phyloP scores from a whole-genome alignment of 2,797 vertebrate genomes.

The Pseudochirops corinnae region DNA sequence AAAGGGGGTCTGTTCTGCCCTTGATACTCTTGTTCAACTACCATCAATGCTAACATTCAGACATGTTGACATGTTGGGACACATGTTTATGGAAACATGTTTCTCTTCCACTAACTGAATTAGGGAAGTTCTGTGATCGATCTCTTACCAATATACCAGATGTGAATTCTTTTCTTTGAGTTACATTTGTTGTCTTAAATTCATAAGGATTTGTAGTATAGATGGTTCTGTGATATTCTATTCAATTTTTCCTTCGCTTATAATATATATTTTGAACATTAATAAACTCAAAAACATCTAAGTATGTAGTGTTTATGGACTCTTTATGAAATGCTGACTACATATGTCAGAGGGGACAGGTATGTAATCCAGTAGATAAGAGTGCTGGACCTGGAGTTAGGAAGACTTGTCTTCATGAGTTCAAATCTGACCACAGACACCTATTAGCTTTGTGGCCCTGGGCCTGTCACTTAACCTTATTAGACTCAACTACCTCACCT shows the following conservation, averaged over 20 bases:
- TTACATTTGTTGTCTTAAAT: slow-evolving; percentile 23
- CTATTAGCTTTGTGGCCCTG: neutral
- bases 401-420: neutral
- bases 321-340: neutral
- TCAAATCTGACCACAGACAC: neutral
- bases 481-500: neutral
- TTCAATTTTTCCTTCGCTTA: neutral
- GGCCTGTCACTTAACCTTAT: neutral
- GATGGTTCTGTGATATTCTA: slow-evolving; percentile 15
- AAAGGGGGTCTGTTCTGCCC: slow-evolving; percentile 73
- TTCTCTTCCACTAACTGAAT: slow-evolving; percentile 55
- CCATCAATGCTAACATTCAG: slow-evolving; percentile 50
- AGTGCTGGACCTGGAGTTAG: neutral
- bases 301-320: slow-evolving; percentile 14
- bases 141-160: slow-evolving; percentile 36
- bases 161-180: slow-evolving; percentile 21
- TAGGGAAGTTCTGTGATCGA: slow-evolving; percentile 31
- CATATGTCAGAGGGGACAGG: neutral
- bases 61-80: slow-evolving; percentile 59
- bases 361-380: neutral
- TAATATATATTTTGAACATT: slow-evolving; percentile 11
- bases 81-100: slow-evolving; percentile 60
- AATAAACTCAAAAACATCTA: slow-evolving; percentile 22
- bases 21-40: slow-evolving; percentile 61
- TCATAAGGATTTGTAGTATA: slow-evolving; percentile 33